Base-by-base conservation (phyloP, 1,140 invertebrate species). In the Trypoxylus dichotomus region DNA sequence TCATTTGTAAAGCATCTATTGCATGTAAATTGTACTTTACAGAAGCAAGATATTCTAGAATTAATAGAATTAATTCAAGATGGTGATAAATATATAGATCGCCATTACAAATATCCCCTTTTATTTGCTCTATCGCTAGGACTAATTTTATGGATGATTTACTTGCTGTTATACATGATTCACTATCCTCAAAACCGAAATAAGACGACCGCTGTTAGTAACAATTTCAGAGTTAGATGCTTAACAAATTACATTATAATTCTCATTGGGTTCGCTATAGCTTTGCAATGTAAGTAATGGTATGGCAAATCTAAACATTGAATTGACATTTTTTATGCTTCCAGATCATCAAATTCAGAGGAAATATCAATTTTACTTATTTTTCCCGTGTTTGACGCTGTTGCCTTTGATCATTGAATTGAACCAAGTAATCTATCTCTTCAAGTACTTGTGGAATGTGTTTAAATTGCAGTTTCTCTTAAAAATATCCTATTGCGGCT, bases 31-130 rank as follows among this genome's bases (percentile, higher is more conserved):
- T 83, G 71, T 21, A 24, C 32, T n/a, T 6, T 43, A 32, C 37
- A 80, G 76, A 81, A 79, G 25, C 58, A 77, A 3, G 79, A 82
- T 54, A 80, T 78, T 71, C 43, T 77, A 71, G 54, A 54, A 19
- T 77, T 84, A 19, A 77, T 82, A n/a, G 42, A 78, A 24, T 74
- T 79, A 42, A 72, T 84, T 47, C 78, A 80, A 43, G 72, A 80
- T 11, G 83, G 80, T 11, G 80, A 83, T 60, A 83, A 83, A 78
- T 84, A 82, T 77, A 81, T 83, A 68, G 83, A 82, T 78, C 82
- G 83, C 75, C 83, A 83, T 71, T 63, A 63, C 24, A 63, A 82
- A 77, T 80, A 80, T 29, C 80, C 79, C 15, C 68, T 83, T 19
- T 78, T 84, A 74, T 78, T 83, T 72, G 78, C 79, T 29, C 79